Evolutionary conservation across 1,140 invertebrate genomes (phyloP), one percentile per base, ranked within the genome.

Genomic region (Drosophila leontia): DNA sequence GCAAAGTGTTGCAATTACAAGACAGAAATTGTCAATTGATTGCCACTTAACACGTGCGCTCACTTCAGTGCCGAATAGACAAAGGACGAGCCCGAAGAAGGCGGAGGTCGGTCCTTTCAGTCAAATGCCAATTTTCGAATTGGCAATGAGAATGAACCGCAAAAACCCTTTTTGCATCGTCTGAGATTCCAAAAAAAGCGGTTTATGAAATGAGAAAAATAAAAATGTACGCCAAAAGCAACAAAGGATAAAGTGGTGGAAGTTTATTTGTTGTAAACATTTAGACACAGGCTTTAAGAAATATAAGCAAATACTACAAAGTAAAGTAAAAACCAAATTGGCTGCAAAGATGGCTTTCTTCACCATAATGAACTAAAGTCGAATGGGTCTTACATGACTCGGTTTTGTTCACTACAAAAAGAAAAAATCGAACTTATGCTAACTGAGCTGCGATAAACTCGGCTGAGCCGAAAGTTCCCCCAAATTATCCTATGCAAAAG

Each of bases 21-120:
- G 65, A 48, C 37, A 55, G 39, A 71, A 80, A 74, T 72, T 83
- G 64, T 83, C 82, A 77, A 84, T 85, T 84, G 82, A 77, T 81
- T 85, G 82, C 74, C 82, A 84, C 82, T 84, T 81, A 75, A 67
- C 82, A 84, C 82, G 82, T 75, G 74, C 82, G 72, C 47, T 58
- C 74, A 74, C 82, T 56, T 64, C 48, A 58, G 55, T 13, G 9
- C 39, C 61, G 61, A 42, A 59, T 62, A 41, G 53, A 55, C 47
- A 26, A 75, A 26, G 37, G 48, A 32, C 37, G 15, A 23, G 19
- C 13, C 17, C 34, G 3, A 26, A 23, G 34, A 15, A 55, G 32
- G 34, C 8, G 32, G 29, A 39, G 44, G 26, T 9, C 9, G 17
- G 34, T 42, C 37, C 32, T 39, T 58, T 35, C 53, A 44, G 44